phyloP scores from a whole-genome alignment of 1,140 invertebrate genomes.

The Hyles euphorbiae region DNA sequence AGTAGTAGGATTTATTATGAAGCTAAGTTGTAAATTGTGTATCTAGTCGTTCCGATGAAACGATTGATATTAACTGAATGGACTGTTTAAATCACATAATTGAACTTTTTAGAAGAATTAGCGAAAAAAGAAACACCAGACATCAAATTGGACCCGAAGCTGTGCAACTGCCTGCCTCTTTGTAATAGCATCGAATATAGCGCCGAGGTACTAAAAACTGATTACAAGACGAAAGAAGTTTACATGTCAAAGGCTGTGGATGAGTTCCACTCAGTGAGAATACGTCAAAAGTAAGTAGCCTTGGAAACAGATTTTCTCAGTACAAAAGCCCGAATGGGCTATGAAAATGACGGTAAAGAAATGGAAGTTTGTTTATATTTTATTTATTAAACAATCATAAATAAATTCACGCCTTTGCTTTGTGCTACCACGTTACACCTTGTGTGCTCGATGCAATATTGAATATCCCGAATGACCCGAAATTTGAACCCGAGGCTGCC shows the following conservation, averaged over 20 bases:
- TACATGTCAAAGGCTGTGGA: neutral
- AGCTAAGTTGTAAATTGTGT: too few species aligned
- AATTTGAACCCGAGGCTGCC: too few species aligned
- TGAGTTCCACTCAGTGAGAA: neutral
- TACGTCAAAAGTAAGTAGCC: neutral
- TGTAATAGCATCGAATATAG: constrained; percentile 11
- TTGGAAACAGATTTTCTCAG: too few species aligned
- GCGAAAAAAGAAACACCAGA: neutral
- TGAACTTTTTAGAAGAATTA: neutral
- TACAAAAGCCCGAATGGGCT: too few species aligned
- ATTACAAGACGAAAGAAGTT: constrained; percentile 3
- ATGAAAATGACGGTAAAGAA: neutral
- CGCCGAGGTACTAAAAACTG: constrained; percentile 9
- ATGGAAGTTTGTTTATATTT: neutral
- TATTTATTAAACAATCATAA: neutral
- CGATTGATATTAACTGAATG: too few species aligned
- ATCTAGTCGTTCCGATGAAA: too few species aligned
- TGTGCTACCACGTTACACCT: too few species aligned
- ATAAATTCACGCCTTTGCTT: too few species aligned
- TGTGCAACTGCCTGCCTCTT: constrained; percentile 10
- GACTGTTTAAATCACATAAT: neutral
- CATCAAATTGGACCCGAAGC: neutral
- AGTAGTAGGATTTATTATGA: too few species aligned
- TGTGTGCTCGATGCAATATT: too few species aligned
- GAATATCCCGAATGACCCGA: too few species aligned